These are phyloP conservation scores for Uloborus plumipes DNA, from an alignment of 2,888 invertebrate species.

Conservation along the genomic window DNA sequence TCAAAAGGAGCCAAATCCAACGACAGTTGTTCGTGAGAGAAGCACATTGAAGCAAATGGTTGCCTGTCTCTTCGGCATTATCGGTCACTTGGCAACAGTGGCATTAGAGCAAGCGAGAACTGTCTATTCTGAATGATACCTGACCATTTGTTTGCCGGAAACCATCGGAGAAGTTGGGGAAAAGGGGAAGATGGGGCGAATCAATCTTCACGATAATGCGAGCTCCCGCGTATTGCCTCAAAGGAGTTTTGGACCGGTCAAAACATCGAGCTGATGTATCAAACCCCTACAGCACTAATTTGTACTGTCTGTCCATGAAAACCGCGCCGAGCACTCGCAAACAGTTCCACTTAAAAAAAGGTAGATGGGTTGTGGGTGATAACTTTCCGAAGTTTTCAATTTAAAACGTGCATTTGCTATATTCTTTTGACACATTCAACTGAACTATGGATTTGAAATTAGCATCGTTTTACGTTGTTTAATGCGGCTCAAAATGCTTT, in stretches of 20 bases:
- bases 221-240: background rate
- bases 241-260: background rate
- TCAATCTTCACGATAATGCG: constrained; percentile 17
- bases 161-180: constrained; percentile 1
- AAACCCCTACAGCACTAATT: no score
- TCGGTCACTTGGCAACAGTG: background rate
- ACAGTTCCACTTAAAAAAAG: no score
- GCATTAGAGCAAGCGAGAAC: constrained; percentile 9
- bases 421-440: no score
- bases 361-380: no score
- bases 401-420: no score
- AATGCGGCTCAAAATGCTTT: no score
- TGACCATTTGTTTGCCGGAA: constrained; percentile 5
- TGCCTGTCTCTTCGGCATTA: background rate
- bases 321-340: no score
- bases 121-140: background rate
- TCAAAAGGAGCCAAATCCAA: constrained; percentile 5
- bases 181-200: background rate
- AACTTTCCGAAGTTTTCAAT: no score
- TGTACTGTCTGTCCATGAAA: no score
- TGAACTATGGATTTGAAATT: no score
- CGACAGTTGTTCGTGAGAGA: constrained; percentile 11
- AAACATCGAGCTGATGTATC: constrained; percentile 5
- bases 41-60: constrained; percentile 13
- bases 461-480: no score